phyloP scores from a whole-genome alignment of 2,113 vertebrate genomes.

The Melanotaenia duboulayi region DNA sequence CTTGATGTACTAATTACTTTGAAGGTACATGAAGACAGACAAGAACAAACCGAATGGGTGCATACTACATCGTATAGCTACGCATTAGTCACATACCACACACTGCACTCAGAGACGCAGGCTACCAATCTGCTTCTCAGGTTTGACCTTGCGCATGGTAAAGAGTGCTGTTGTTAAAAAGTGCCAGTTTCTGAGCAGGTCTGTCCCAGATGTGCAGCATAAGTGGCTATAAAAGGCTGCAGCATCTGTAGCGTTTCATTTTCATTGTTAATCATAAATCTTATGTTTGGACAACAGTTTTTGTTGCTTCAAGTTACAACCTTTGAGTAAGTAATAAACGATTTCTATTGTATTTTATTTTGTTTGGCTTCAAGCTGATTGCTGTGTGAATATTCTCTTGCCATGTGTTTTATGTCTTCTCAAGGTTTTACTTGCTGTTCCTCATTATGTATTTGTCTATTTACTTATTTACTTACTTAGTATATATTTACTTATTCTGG shows the following conservation, averaged over 20 bases:
- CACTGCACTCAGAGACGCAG: constrained; percentile 29
- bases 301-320: background rate
- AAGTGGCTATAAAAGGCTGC: constrained; percentile 14
- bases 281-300: background rate
- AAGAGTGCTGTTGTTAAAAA: constrained; percentile 13
- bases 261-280: background rate
- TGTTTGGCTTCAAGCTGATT: background rate
- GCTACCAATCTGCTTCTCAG: constrained; percentile 24
- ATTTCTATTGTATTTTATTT: too few relatives aligned
- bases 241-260: constrained; percentile 13
- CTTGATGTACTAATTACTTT: constrained; percentile 27
- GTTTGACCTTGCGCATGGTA: constrained; percentile 8
- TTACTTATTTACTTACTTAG: too few relatives aligned
- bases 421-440: background rate
- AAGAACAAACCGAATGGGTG: constrained; percentile 39
- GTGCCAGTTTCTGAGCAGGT: constrained; percentile 8
- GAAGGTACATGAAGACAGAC: constrained; percentile 14
- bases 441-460: too few relatives aligned
- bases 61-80: constrained; percentile 24
- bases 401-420: background rate
- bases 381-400: background rate
- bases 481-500: background rate
- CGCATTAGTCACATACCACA: constrained; percentile 36
- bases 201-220: background rate
- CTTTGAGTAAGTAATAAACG: background rate